Evolutionary conservation across 2,113 vertebrate genomes (phyloP), one percentile per base, ranked within the genome.

Genomic region (Gavialis gangeticus): DNA sequence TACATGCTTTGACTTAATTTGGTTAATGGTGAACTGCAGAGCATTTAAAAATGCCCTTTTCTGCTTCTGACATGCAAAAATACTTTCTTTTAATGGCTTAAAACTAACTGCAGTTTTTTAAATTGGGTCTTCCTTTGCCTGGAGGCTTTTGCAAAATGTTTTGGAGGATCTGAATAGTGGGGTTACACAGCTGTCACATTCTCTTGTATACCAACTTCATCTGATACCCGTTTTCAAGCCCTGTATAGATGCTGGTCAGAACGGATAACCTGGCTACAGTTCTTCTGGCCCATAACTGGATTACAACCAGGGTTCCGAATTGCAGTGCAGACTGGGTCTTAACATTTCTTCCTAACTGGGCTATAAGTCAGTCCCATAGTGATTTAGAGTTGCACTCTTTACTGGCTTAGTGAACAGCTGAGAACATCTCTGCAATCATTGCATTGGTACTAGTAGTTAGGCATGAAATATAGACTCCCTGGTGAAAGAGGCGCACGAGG

Each of bases 151-250:
- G 63, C 28, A 63, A 54, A 37, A 7, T 37, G 9, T 2, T 8
- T n/a, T 3, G 10, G 82, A 66, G 67, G 0, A 71, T 37, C 12
- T 46, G 2, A 77, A 82, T 75, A 76, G 11, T 4, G 54, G 59
- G 76, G 80, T 67, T 82, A 63, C 73, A 75, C 66, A 22, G 34
- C 54, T 55, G 37, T 6, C 4, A 0, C 16, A 21, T 16, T 0
- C 0, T 4, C 71, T 79, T 59, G 58, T 27, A 37, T 60, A 58
- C 76, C 3, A 11, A 2, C n/a, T 6, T 11, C 78, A 54, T n/a
- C 67, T 71, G n/a, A 71, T 71, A 62, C 46, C 64, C 5, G 2
- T 24, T 62, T 58, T 62, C 34, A 46, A 73, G 46, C 46, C 46
- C 21, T 14, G 19, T 22, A 10, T 46, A 46, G 46, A 73, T 73